These are phyloP conservation scores for Pseudochirops cupreus DNA, from an alignment of 2,797 vertebrate genomes.

Conservation along the genomic window DNA sequence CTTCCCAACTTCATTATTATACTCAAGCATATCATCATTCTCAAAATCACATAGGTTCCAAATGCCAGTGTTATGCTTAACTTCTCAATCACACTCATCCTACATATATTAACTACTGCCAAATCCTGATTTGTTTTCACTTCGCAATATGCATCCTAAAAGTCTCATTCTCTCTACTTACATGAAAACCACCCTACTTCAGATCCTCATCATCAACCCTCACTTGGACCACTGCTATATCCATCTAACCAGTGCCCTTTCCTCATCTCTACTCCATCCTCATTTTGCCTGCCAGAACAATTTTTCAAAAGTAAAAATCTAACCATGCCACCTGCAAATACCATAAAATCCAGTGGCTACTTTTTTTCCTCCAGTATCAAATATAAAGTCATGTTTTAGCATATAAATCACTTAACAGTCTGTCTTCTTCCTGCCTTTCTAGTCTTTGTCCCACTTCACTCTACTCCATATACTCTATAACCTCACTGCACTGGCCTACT, in stretches of 20 bases:
- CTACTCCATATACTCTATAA: background rate
- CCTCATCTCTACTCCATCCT: background rate
- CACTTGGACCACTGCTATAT: background rate
- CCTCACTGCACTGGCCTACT: background rate
- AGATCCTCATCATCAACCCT: background rate
- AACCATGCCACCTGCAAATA: background rate
- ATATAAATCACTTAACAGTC: background rate
- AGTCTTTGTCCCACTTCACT: background rate
- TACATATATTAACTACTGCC: background rate
- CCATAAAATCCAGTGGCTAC: background rate
- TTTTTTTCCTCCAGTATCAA: background rate
- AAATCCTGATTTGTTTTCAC: background rate
- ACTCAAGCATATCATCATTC: background rate
- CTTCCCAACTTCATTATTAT: background rate
- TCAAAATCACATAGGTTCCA: background rate
- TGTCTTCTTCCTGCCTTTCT: background rate
- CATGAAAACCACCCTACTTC: rapidly evolving
- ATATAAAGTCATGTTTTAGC: background rate
- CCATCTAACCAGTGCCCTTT: background rate
- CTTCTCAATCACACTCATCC: background rate
- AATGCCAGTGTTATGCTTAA: background rate
- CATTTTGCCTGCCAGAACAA: background rate
- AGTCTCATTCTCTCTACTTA: background rate
- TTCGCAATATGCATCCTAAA: background rate
- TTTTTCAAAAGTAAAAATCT: background rate